Base-by-base conservation (phyloP, 2,113 vertebrate genomes). In the Oryzias celebensis region DNA sequence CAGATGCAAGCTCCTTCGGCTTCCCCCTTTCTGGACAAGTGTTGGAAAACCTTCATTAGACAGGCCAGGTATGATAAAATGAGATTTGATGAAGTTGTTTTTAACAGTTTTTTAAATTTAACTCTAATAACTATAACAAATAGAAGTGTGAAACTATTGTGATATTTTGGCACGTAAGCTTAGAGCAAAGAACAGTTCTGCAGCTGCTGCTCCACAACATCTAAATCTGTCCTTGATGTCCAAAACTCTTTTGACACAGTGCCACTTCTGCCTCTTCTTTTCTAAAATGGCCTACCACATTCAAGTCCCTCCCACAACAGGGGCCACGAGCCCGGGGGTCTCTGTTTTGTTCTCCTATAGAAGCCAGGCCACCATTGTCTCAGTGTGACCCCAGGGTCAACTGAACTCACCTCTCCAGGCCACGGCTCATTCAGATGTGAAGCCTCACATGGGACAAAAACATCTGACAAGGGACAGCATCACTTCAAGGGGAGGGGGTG, bases 291-390 rank as follows among this genome's bases (percentile, higher is more conserved):
- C 79, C 71, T 60, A 72, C 75, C 65, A 56, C 43, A 71, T 56
- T 43, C 26, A 78, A 71, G 80, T 83, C 71, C 88, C 87, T 80
- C 89, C 91, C 84, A 85, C 74, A 2, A 56, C 60, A 73, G 87
- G 81, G 86, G 81, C 82, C 80, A 75, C 70, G 68, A 81, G 79
- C 80, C 76, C 24, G 65, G 71, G 78, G 78, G 65, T 77, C 73
- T 87, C 68, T 80, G 82, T 90, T 88, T 89, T 89, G 82, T 90
- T 89, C 83, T 71, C 80, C 81, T 70, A 80, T 77, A 82, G 78
- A 83, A 73, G 68, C 85, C 68, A 42, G 68, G 68, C 70, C 65
- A 54, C 82, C 83, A 88, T 90, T 88, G 88, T 91, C 74, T 88
- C 42, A 4, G 7, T 2, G 4, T 81, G 81, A 91, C 87, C 90